Evolutionary conservation across 2,113 vertebrate genomes (phyloP).

Genomic region (Dicerorhinus sumatrensis): DNA sequence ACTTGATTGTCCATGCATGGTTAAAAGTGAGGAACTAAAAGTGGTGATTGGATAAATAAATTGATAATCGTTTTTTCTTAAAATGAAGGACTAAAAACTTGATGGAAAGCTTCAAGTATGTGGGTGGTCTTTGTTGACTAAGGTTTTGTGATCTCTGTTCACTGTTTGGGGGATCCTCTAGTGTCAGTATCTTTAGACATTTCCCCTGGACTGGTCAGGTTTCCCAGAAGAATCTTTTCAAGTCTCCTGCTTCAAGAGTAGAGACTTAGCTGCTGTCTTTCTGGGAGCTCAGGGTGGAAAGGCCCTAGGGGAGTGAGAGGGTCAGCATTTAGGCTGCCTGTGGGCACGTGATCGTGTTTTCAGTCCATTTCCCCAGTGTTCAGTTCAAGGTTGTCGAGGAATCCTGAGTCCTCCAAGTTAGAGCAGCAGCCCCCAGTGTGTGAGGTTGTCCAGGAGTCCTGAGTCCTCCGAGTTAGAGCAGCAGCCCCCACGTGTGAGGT

Average conservation of each 20-base stretch:
- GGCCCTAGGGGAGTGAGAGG: background rate
- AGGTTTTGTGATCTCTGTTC: background rate
- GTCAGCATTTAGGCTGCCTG: background rate
- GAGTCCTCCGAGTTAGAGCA: background rate
- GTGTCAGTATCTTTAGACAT: background rate
- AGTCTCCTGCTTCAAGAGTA: background rate
- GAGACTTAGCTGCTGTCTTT: background rate
- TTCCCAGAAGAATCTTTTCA: background rate
- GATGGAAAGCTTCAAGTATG: background rate
- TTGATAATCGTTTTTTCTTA: background rate
- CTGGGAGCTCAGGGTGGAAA: background rate
- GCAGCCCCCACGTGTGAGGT: background rate
- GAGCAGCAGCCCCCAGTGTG: background rate
- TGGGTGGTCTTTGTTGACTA: background rate
- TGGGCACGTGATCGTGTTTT: background rate
- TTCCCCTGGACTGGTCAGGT: background rate
- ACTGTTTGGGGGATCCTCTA: background rate
- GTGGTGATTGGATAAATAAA: background rate
- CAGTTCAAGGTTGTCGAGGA: no score
- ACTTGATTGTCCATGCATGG: background rate
- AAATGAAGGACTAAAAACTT: background rate
- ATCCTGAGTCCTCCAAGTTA: background rate
- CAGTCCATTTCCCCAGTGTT: no score
- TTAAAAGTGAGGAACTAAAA: background rate
- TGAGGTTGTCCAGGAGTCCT: background rate